Evolutionary conservation across 2,888 invertebrate species (phyloP).

Genomic region (Dimorphilus gyrociliatus): DNA sequence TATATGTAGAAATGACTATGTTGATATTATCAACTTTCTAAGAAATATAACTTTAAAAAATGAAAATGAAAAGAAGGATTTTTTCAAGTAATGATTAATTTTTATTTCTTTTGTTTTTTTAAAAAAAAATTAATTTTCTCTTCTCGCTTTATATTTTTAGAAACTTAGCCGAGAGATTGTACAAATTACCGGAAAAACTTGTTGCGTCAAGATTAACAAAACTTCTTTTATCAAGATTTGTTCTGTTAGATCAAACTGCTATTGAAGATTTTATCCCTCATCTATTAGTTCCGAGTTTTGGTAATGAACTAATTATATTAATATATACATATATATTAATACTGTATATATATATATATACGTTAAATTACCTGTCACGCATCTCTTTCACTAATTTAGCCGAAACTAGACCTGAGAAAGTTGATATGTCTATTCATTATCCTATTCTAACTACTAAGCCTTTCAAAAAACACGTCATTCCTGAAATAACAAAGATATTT

Average conservation of each 20-base stretch:
- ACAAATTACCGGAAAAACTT: slow-evolving; percentile 57
- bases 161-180: slow-evolving; percentile 50
- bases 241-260: slow-evolving; percentile 63
- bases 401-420: too few species aligned
- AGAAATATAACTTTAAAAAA: slow-evolving; percentile 62
- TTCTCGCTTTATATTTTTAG: slow-evolving; percentile 28
- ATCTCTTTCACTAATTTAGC: too few species aligned
- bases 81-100: slow-evolving; percentile 48
- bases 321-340: background rate
- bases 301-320: slow-evolving; percentile 38
- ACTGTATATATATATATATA: too few species aligned
- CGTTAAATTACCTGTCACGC: too few species aligned
- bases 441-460: slow-evolving; percentile 49
- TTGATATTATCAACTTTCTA: slow-evolving; percentile 63
- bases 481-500: slow-evolving; percentile 48
- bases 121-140: background rate
- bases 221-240: slow-evolving; percentile 62
- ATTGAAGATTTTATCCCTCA: slow-evolving; percentile 51
- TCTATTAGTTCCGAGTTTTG: slow-evolving; percentile 53
- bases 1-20: slow-evolving; percentile 70
- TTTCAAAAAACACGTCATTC: slow-evolving; percentile 58
- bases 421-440: slow-evolving; percentile 6
- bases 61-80: slow-evolving; percentile 56
- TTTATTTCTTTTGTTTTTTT: background rate
- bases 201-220: slow-evolving; percentile 65